Evolutionary conservation across 2,113 vertebrate genomes (phyloP), one percentile per base, ranked within the genome.

Genomic region (Sylvilagus bachmani): DNA sequence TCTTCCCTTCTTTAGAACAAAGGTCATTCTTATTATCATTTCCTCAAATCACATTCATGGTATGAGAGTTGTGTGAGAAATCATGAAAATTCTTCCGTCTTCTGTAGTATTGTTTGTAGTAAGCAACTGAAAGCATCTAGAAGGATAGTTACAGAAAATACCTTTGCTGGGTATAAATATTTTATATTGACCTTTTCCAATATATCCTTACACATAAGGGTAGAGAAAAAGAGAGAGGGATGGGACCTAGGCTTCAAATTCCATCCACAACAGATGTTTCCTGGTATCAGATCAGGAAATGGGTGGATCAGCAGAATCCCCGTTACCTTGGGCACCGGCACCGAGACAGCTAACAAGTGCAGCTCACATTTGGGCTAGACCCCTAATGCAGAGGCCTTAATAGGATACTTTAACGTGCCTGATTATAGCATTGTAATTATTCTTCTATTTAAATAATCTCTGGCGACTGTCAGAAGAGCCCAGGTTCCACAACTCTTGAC

Each of bases 371-470:
- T 75, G 33, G 36, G n/a, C 12, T 25, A 25, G 49, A 13, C 17
- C 64, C 77, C 75, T 85, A 58, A 85, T 85, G 91, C 53, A 73
- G 38, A 82, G 36, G 9, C 79, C 44, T 89, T 71, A 71, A 66
- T 67, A n/a, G 79, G 61, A 33, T 83, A 44, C 53, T 69, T 80
- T 55, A 89, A 82, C 79, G n/a, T 36, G 3, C 3, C 10, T 87
- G 91, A 77, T 89, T 88, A 77, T 74, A 71, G 61, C 87, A 84
- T 80, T 89, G 22, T 94, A 94, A 96, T 81, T 92, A 86, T 78
- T 96, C 83, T 93, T n/a, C 70, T 71, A 69, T 80, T 93, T 78
- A 93, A 97, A 90, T 93, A 83, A 69, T 97, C 89, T 92, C 96
- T 95, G 66, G 61, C 93, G 90, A 87, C 83, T 95, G 83, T 96